These are phyloP conservation scores for Hirtodrosophila duncani DNA, from an alignment of 2,888 invertebrate species.

Conservation along the genomic window DNA sequence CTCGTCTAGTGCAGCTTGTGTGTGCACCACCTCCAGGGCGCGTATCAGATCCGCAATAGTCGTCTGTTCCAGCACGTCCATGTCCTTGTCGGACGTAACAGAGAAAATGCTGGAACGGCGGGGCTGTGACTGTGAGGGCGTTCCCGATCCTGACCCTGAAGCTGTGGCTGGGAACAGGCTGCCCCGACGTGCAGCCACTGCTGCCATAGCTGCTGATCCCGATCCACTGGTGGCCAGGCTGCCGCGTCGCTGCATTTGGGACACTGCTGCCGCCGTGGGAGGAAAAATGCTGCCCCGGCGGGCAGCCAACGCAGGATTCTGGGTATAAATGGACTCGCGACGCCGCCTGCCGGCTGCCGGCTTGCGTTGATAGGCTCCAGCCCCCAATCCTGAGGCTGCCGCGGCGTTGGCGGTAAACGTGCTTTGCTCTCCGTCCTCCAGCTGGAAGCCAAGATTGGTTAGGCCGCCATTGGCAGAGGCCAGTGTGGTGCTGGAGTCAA, in stretches of 20 bases:
- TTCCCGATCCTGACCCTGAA: not conserved
- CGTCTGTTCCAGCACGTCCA: constrained; percentile 86
- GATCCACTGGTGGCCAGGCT: constrained; percentile 54
- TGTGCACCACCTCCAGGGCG: constrained; percentile 85
- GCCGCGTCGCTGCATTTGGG: constrained; percentile 69
- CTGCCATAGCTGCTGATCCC: constrained; percentile 47
- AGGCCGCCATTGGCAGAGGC: constrained; percentile 35
- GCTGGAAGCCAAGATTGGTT: constrained; percentile 49
- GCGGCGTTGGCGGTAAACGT: constrained; percentile 31
- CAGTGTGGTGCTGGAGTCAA: constrained; percentile 43
- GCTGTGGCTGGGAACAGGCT: constrained; percentile 66
- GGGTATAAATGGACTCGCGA: constrained; percentile 74
- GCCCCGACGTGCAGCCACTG: constrained; percentile 66
- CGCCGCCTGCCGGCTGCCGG: constrained; percentile 54
- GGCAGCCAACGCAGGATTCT: constrained; percentile 67
- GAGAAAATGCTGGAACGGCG: constrained; percentile 75
- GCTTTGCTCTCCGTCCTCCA: constrained; percentile 48
- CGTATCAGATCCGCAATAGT: constrained; percentile 89
- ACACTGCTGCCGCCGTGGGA: constrained; percentile 42
- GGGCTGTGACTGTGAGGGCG: constrained; percentile 28
- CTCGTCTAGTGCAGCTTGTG: constrained; percentile 77
- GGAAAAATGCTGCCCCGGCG: constrained; percentile 74
- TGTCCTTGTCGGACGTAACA: constrained; percentile 72
- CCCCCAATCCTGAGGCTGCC: not conserved
- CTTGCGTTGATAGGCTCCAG: constrained; percentile 60